Base-by-base conservation (phyloP, 2,888 invertebrate species). In the Arge pagana region DNA sequence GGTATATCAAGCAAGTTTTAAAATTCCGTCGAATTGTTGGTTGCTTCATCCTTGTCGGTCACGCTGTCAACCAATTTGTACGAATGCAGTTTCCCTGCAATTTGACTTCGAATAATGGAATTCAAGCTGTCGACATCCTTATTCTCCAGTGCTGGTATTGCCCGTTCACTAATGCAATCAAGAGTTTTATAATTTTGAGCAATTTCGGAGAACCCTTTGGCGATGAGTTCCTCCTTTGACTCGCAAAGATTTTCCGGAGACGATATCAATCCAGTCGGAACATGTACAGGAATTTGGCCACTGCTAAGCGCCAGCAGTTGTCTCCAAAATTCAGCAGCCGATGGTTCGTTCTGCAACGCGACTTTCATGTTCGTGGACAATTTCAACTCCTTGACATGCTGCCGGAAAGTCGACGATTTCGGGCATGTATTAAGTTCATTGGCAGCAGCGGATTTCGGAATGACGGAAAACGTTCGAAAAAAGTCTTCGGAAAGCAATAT, bases 121-220 rank as follows among this genome's bases (percentile, higher is more conserved):
- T 28, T 28, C 10, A 28, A 1, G n/a, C n/a, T n/a, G n/a, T n/a
- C n/a, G n/a, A n/a, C n/a, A 35, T 48, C n/a, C 28, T 48, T 63
- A 58, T 73, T 73, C 59, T 72, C 67, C 51, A 67, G 65, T 51
- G 65, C 64, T 26, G 67, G 64, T 65, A 69, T 68, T 59, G 57
- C 66, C 62, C 62, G 60, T 58, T 67, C 62, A 61, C 61, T 64
- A 51, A 67, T 15, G 62, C 62, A 70, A 52, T 41, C 53, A 56
- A 59, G 56, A 55, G 68, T 59, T 56, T 57, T 60, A 55, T 61
- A 62, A 53, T 67, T 67, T 42, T 49, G 48, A 54, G 51, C 26
- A 59, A 71, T 59, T 58, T 70, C 57, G 59, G 71, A 66, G 53
- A 70, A 74, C 26, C 68, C 61, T 37, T 59, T 59, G 16, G 65